Evolutionary conservation across 2,888 invertebrate genomes (phyloP).

Genomic region (Apomyelois bistriatella): DNA sequence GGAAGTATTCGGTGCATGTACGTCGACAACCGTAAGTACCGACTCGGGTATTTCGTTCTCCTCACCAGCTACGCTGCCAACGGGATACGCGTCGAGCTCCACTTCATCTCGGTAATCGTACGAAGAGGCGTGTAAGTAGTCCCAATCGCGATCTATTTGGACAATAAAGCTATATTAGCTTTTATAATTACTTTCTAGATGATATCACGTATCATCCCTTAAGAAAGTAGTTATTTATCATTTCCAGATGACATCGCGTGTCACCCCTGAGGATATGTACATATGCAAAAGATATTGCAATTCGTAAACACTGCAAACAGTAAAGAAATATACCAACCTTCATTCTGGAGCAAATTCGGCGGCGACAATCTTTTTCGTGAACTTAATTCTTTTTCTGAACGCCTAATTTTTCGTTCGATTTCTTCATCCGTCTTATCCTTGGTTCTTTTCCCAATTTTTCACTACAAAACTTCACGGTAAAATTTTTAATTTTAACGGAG

Average conservation of each 20-base stretch:
- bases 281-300: neutral
- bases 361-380: neutral
- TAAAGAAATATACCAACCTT: neutral
- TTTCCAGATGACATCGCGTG: constrained; percentile 5
- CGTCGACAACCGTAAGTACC: no score
- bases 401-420: neutral
- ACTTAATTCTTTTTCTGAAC: neutral
- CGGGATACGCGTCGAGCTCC: neutral
- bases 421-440: neutral
- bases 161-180: neutral
- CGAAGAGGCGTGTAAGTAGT: neutral
- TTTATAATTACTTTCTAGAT: neutral
- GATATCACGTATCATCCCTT: neutral
- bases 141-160: neutral
- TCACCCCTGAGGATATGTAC: constrained; percentile 3
- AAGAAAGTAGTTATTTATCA: neutral
- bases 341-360: neutral
- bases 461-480: neutral
- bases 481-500: neutral
- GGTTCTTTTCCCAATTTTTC: neutral
- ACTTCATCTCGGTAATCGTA: neutral
- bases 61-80: neutral
- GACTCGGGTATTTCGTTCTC: neutral
- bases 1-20: no score
- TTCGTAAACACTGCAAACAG: neutral